Evolutionary conservation across 2,113 vertebrate species (phyloP), one percentile per base, ranked within the genome.

Genomic region (Maccullochella peelii): DNA sequence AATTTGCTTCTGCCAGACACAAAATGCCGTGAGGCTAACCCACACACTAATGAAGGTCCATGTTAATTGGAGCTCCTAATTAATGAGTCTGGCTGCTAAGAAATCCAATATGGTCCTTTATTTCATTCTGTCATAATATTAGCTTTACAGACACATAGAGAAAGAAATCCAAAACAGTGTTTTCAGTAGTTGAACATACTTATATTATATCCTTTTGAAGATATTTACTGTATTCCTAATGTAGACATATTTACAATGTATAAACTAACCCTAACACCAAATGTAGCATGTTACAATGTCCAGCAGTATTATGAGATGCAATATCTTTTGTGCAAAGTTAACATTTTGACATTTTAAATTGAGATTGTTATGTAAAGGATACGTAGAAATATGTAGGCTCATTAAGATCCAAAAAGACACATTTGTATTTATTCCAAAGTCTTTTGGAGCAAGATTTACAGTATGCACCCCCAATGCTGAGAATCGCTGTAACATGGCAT

Each of bases 21-120:
- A 76, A 50, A 79, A 77, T 75, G 54, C 63, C 7, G 10, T 52
- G 58, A 73, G 72, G 52, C 70, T 62, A 73, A 71, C 38, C 49
- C 52, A 65, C 38, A 50, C 59, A 25, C 72, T 88, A 80, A 88
- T 83, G 61, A 84, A 69, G 27, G 66, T 69, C 50, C 47, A 50
- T 90, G 79, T 82, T 88, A 86, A 90, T 88, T 88, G 82, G 50
- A 73, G 80, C 77, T 78, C 38, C 59, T 83, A 88, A 86, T 86
- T 86, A 82, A 82, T 89, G 36, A 78, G 72, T n/a, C 38, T 44
- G 54, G 62, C 73, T 76, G 59, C 62, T 27, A 75, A 82, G 49
- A 83, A 86, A 89, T 85, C 72, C 54, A 88, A 80, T 91, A 83
- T 81, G 44, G 52, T 49, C 25, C 36, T 62, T 57, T 55, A 42